phyloP scores from a whole-genome alignment of 2,797 vertebrate species.

The Urocyon cinereoargenteus region DNA sequence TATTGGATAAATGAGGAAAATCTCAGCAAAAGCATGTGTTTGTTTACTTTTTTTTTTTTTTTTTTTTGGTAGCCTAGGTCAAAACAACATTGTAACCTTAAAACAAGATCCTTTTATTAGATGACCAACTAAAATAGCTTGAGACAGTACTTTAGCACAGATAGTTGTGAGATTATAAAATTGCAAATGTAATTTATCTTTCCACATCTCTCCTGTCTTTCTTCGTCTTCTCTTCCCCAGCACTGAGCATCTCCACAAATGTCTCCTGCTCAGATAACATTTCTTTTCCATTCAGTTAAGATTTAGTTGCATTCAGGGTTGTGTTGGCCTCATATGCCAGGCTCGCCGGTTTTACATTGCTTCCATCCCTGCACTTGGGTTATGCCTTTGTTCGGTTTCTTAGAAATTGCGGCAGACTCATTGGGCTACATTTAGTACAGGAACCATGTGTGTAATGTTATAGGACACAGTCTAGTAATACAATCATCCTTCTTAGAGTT shows the following conservation, averaged over 20 bases:
- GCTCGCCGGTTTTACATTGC: slow-evolving; percentile 46
- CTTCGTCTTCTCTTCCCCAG: background rate
- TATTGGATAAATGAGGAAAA: slow-evolving; percentile 81
- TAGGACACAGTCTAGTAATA: slow-evolving; percentile 72
- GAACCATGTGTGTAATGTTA: slow-evolving; percentile 39
- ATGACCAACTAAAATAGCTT: slow-evolving; percentile 85
- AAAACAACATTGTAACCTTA: slow-evolving; percentile 84
- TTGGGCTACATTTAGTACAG: slow-evolving; percentile 4
- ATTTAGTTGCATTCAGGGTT: slow-evolving; percentile 78
- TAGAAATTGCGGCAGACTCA: slow-evolving; percentile 24
- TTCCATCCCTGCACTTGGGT: slow-evolving; percentile 61
- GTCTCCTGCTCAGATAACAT: background rate
- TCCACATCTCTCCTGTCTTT: slow-evolving; percentile 58
- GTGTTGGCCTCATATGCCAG: slow-evolving; percentile 73
- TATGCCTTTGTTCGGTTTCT: slow-evolving; percentile 65
- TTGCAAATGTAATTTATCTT: slow-evolving; percentile 84
- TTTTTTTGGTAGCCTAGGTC: slow-evolving; percentile 84
- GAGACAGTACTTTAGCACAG: slow-evolving; percentile 85
- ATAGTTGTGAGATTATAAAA: slow-evolving; percentile 85
- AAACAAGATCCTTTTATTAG: slow-evolving; percentile 86
- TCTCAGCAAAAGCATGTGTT: slow-evolving; percentile 79
- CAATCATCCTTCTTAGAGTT: slow-evolving; percentile 81
- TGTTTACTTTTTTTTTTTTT: slow-evolving; percentile 53
- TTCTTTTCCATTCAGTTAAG: slow-evolving; percentile 36
- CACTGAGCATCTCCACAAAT: background rate